Evolutionary conservation across 2,888 invertebrate species (phyloP).

Genomic region (Petrophora chlorosata): DNA sequence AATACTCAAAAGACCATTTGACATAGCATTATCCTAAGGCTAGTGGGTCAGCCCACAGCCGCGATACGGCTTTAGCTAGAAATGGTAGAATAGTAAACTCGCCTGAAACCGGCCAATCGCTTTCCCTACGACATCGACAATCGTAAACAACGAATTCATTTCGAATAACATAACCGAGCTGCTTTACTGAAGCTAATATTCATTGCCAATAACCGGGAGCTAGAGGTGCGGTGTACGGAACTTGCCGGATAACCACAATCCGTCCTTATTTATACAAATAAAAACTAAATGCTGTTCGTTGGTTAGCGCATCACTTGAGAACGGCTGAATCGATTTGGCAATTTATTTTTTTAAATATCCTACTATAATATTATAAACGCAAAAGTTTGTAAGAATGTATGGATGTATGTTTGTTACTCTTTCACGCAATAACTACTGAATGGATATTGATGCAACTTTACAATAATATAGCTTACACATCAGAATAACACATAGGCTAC

Average conservation of each 20-base stretch:
- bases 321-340: no score
- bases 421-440: no score
- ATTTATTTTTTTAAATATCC: no score
- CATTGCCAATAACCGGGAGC: constrained; percentile 28
- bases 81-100: no score
- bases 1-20: neutral
- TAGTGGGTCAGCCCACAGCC: neutral
- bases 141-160: constrained; percentile 72
- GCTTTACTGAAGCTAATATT: constrained; percentile 15
- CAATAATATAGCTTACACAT: no score
- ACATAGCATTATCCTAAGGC: neutral
- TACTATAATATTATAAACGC: no score
- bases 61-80: neutral
- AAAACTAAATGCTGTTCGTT: no score
- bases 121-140: constrained; percentile 61
- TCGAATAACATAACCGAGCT: constrained; percentile 58
- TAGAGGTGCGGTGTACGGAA: neutral
- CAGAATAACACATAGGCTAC: no score
- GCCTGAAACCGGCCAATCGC: constrained; percentile 30
- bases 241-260: neutral
- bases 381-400: no score
- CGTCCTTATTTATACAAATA: neutral
- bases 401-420: no score
- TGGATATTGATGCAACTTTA: no score
- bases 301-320: no score